Percentiles rank a stretch among this genome's conserved stretches.
These are phyloP conservation scores for Piezodorus guildinii DNA, from an alignment of 1,140 invertebrate genomes.

Conservation along the genomic window DNA sequence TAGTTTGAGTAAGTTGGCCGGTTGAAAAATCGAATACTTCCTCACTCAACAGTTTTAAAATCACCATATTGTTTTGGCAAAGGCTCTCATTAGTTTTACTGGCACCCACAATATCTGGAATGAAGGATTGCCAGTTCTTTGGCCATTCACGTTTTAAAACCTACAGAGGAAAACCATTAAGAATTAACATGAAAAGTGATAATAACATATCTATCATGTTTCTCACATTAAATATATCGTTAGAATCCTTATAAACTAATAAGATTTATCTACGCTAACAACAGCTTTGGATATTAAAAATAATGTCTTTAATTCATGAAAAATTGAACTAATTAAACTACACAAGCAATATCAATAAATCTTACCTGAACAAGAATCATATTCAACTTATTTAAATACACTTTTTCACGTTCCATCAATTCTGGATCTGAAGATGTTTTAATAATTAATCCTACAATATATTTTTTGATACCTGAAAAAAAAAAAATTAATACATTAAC, in stretches of 20 bases:
- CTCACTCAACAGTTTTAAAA: constrained; percentile 93
- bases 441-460: constrained; percentile 96
- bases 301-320: too few species aligned
- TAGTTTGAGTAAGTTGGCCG: constrained; percentile 96
- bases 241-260: too few species aligned
- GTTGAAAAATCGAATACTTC: constrained; percentile 97
- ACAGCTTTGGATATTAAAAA: too few species aligned
- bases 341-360: not conserved
- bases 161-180: too few species aligned
- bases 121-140: constrained; percentile 98
- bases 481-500: constrained; percentile 5
- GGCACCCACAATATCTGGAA: constrained; percentile 95
- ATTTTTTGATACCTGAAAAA: constrained; percentile 77
- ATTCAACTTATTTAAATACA: constrained; percentile 96
- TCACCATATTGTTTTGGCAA: constrained; percentile 99
- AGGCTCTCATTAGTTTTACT: constrained; percentile 97
- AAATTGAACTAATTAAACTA: too few species aligned
- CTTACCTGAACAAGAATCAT: constrained; percentile 90
- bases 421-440: constrained; percentile 91
- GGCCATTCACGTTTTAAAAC: constrained; percentile 99
- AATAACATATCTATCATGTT: too few species aligned
- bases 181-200: too few species aligned
- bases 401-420: constrained; percentile 83
- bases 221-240: too few species aligned
- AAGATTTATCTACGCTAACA: too few species aligned